Percentiles rank a stretch among this genome's conserved stretches.
Evolutionary conservation across 2,888 invertebrate species (phyloP).

Genomic region (Dolichomitus sp.): DNA sequence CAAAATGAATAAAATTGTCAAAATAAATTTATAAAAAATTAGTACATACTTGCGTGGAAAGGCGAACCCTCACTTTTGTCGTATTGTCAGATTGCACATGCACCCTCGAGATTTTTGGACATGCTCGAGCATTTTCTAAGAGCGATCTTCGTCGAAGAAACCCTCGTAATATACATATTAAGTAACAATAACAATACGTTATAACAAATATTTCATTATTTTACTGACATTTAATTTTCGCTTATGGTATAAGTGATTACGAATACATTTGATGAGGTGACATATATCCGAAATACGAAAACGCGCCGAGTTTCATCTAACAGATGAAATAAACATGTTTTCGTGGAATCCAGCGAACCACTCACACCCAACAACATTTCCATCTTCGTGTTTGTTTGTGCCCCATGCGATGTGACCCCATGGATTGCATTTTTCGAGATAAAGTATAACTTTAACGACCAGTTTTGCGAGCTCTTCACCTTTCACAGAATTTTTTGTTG

Average conservation of each 20-base stretch:
- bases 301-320: constrained; percentile 15
- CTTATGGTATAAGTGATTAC: constrained; percentile 4
- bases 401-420: constrained; percentile 48
- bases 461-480: constrained; percentile 13
- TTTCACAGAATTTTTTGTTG: constrained; percentile 7
- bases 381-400: constrained; percentile 26
- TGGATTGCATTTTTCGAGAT: constrained; percentile 48
- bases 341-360: background rate
- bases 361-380: background rate
- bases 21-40: constrained; percentile 1
- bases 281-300: constrained; percentile 23
- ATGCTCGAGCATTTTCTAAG: background rate
- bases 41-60: constrained; percentile 56
- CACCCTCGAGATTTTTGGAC: background rate
- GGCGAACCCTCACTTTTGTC: constrained; percentile 59
- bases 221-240: background rate
- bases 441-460: constrained; percentile 10
- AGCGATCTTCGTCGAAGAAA: background rate
- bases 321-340: constrained; percentile 4
- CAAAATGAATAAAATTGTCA: background rate
- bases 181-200: background rate
- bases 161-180: background rate
- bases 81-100: constrained; percentile 46
- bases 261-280: constrained; percentile 11
- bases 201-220: background rate